Evolutionary conservation across 2,888 invertebrate species (phyloP).

Genomic region (Lochmaea capreae): DNA sequence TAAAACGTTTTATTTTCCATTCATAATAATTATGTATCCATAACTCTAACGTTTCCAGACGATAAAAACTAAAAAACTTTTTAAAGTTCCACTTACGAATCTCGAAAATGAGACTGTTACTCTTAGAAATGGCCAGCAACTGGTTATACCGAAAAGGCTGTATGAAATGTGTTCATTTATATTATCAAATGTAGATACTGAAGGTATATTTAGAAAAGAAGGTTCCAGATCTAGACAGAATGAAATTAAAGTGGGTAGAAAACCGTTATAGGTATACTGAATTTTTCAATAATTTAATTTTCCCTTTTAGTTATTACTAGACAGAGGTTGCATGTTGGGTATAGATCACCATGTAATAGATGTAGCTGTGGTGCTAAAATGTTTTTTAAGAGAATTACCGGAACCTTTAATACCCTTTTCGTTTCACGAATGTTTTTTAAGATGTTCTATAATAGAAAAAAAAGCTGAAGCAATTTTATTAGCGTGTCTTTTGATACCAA

Average conservation of each 20-base stretch:
- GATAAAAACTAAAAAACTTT: constrained; percentile 64
- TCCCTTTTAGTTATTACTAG: constrained; percentile 72
- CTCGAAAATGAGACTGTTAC: constrained; percentile 70
- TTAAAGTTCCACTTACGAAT: constrained; percentile 68
- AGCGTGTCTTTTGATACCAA: constrained; percentile 78
- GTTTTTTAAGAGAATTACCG: constrained; percentile 86
- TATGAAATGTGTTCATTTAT: constrained; percentile 79
- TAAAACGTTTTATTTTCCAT: constrained; percentile 41
- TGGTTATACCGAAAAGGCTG: constrained; percentile 79
- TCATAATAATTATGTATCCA: constrained; percentile 14
- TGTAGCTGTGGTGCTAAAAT: constrained; percentile 86
- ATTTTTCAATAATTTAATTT: background rate
- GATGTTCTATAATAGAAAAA: constrained; percentile 72
- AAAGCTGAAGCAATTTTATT: constrained; percentile 74
- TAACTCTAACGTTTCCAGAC: constrained; percentile 52
- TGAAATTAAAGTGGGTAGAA: constrained; percentile 76
- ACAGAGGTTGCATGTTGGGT: constrained; percentile 77
- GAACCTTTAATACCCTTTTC: constrained; percentile 82
- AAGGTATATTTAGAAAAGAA: constrained; percentile 90
- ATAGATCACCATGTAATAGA: constrained; percentile 84
- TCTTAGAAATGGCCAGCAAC: constrained; percentile 75
- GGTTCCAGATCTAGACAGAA: constrained; percentile 86
- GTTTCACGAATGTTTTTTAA: constrained; percentile 82
- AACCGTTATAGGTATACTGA: background rate
- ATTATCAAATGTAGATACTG: constrained; percentile 76